Base-by-base conservation (phyloP, 64 coral and sea anemone genomes). In the Anthopleura sola region DNA sequence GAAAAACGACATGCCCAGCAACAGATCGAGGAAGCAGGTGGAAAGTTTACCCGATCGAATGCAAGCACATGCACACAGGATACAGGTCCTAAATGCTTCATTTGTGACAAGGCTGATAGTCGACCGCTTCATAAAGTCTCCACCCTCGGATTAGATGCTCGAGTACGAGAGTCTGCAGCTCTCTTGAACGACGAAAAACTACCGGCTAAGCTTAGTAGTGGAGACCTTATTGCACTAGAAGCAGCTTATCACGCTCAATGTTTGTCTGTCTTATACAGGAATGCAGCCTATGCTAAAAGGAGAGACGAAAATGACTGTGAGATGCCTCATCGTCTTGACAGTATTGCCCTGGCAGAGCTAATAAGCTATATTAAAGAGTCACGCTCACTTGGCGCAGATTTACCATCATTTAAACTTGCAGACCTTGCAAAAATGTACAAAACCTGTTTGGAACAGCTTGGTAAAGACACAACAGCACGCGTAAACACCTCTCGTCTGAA, bases 1-100 rank as follows among this genome's bases (percentile, higher is more conserved):
- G 74, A 95, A 88, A 95, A 91, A 66, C 69, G 93, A 55, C 40
- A 87, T 15, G 47, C 83, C 29, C 28, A 64, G 32, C n/a, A 82
- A 55, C 19, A 93, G 49, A 39, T 46, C 2, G 17, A 32, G 9
- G 51, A 37, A 47, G 32, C 33, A n/a, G 81, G 55, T 47, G 74
- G 81, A 37, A 93, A 88, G 83, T 89, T 75, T 55, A 93, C 91
- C 17, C 55, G 87, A 21, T 88, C 81, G 64, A 95, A 54, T 95
- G 48, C 48, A 18, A 39, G 36, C 82, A 26, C 51, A 71, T 75
- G 5, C 26, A 50, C 39, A 18, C 9, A 68, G 18, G 37, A 11
- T n/a, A 17, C 36, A 15, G 13, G 34, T 3, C 16, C 21, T 29
- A 17, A 19, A 6, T 87, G 60, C 50, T 78, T 86, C 48, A 78